Evolutionary conservation across 2,888 invertebrate species (phyloP).

Genomic region (Melolontha melolontha): DNA sequence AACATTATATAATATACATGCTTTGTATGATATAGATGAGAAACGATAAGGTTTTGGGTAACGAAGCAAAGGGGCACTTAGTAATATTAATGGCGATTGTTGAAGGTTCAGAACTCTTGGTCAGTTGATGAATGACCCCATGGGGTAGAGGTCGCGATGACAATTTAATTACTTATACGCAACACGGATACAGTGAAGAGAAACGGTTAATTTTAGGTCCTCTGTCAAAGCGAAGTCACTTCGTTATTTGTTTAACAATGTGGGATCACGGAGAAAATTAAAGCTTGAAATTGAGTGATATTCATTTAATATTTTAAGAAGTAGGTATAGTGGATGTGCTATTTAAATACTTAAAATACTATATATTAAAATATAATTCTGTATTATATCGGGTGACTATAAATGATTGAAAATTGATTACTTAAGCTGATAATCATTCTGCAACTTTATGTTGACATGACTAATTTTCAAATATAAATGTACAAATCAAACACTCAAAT

Average conservation of each 20-base stretch:
- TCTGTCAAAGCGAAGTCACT: not conserved
- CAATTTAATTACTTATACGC: slow-evolving; percentile 60
- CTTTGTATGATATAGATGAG: no score
- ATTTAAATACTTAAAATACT: no score
- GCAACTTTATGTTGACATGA: no score
- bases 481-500: no score
- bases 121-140: slow-evolving; percentile 64
- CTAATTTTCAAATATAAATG: no score
- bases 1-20: not conserved
- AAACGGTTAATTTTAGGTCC: no score
- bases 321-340: not conserved
- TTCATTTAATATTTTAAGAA: not conserved
- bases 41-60: no score
- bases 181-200: no score
- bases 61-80: slow-evolving; percentile 49
- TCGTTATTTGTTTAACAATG: slow-evolving; percentile 14
- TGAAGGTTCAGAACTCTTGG: slow-evolving; percentile 60
- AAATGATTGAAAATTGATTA: no score
- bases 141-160: slow-evolving; percentile 62
- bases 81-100: slow-evolving; percentile 60
- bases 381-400: no score
- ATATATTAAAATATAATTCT: no score
- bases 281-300: not conserved
- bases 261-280: not conserved
- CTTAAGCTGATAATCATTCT: no score